phyloP scores from a whole-genome alignment of 2,888 invertebrate genomes.

The Lacanobia oleracea region DNA sequence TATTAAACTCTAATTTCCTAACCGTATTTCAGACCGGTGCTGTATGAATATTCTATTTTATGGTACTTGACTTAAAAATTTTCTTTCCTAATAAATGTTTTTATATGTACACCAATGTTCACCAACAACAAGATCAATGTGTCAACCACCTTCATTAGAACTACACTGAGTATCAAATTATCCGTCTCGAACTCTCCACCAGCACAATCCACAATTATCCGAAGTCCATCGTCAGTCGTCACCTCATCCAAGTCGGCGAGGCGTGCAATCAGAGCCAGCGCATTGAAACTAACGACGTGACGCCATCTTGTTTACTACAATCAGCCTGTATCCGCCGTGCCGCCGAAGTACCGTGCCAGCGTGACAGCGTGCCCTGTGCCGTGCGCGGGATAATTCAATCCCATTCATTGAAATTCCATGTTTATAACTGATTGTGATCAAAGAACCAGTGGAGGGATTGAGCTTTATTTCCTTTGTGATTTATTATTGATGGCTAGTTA shows the following conservation, averaged over 20 bases:
- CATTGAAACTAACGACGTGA: constrained; percentile 58
- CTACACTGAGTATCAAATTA: constrained; percentile 36
- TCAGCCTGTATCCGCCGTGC: constrained; percentile 36
- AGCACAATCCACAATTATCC: constrained; percentile 19
- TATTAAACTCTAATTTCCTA: too few species aligned
- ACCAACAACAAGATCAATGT: neutral
- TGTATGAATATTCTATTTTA: too few species aligned
- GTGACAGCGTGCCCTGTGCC: neutral
- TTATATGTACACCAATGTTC: too few species aligned
- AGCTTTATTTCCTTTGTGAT: constrained; percentile 8
- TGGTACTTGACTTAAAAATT: too few species aligned
- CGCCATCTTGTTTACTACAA: constrained; percentile 58
- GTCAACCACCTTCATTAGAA: constrained; percentile 9
- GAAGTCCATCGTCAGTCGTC: constrained; percentile 42
- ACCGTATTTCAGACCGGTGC: too few species aligned
- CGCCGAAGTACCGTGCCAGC: neutral
- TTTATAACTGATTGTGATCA: constrained; percentile 59
- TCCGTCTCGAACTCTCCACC: neutral
- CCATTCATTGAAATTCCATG: constrained; percentile 45
- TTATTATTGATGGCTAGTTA: neutral
- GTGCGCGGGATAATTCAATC: constrained; percentile 53
- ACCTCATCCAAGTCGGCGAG: constrained; percentile 40
- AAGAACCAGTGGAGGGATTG: constrained; percentile 1
- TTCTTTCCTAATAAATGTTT: too few species aligned
- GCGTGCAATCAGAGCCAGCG: constrained; percentile 55